A percentile compares a stretch with the other conserved stretches of the same genome.
These are phyloP conservation scores for Agrochola lychnidis DNA, from an alignment of 2,888 invertebrate species.

Conservation along the genomic window DNA sequence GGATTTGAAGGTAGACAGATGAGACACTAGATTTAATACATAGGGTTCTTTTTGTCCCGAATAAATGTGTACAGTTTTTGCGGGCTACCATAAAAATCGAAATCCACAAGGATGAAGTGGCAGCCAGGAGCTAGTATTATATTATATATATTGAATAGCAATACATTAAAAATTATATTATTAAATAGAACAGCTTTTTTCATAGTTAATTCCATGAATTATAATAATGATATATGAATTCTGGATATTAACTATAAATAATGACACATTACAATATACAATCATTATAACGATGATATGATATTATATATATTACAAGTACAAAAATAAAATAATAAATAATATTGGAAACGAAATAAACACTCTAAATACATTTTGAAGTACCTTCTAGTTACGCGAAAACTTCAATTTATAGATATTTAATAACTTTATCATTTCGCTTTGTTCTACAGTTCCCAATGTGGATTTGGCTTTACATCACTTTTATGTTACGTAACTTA, in stretches of 20 bases:
- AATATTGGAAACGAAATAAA: conserved; percentile 5
- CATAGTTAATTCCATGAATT: conserved; percentile 1
- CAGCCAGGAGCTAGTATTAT: background rate
- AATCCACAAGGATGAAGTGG: background rate
- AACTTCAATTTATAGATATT: no score
- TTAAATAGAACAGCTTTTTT: conserved; percentile 4
- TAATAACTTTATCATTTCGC: background rate
- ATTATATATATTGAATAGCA: background rate
- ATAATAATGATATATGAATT: conserved; percentile 4
- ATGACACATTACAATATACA: background rate
- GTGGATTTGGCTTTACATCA: background rate
- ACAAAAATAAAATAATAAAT: conserved; percentile 5
- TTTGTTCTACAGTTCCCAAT: conserved; percentile 2
- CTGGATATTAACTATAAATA: conserved; percentile 7
- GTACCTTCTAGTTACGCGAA: no score
- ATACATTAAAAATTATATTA: conserved; percentile 1
- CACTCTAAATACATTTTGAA: conserved; percentile 2
- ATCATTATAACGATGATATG: background rate
- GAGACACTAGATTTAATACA: background rate
- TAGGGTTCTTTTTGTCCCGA: conserved; percentile 6
- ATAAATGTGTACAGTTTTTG: conserved; percentile 8
- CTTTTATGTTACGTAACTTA: conserved; percentile 6
- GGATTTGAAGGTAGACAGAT: conserved; percentile 2
- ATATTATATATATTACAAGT: conserved; percentile 6
- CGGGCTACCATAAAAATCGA: conserved; percentile 1